A percentile compares a stretch with the other conserved stretches of the same genome.
Evolutionary conservation across 2,888 invertebrate species (phyloP).

Genomic region (Rhogogaster chlorosoma): DNA sequence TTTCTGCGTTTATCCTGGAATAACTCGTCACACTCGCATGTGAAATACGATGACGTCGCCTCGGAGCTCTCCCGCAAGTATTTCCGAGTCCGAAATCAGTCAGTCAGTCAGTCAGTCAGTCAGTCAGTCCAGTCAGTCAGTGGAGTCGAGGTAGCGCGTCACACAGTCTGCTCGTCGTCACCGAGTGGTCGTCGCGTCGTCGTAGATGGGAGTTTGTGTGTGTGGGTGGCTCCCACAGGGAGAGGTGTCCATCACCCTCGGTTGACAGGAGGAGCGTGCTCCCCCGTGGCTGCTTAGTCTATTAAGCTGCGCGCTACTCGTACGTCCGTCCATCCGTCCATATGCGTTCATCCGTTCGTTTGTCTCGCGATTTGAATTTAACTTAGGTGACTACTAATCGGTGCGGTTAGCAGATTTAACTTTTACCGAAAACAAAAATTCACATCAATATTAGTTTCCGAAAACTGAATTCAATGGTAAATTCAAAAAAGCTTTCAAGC

Average conservation of each 20-base stretch:
- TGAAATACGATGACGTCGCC: neutral
- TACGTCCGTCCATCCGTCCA: conserved; percentile 53
- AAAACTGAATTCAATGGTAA: neutral
- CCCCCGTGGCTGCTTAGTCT: conserved; percentile 58
- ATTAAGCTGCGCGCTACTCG: conserved; percentile 50
- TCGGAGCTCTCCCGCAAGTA: neutral
- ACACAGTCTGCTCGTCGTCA: neutral
- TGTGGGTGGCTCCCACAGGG: conserved; percentile 72
- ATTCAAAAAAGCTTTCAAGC: neutral
- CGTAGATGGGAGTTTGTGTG: conserved; percentile 53
- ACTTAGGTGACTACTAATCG: conserved; percentile 10
- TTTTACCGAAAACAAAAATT: neutral
- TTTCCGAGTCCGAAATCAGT: conserved; percentile 1
- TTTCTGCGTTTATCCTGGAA: neutral
- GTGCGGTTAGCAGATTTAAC: neutral
- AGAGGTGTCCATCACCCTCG: conserved; percentile 76
- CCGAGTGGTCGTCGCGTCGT: neutral
- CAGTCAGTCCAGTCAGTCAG: neutral
- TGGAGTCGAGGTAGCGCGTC: conserved; percentile 16
- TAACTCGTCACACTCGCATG: neutral
- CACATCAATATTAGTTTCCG: neutral
- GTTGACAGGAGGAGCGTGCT: conserved; percentile 75
- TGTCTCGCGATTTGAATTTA: conserved; percentile 17
- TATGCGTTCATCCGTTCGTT: conserved; percentile 47
- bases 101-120: conserved; percentile 23